phyloP scores from a whole-genome alignment of 2,888 invertebrate species.

The Erannis defoliaria region DNA sequence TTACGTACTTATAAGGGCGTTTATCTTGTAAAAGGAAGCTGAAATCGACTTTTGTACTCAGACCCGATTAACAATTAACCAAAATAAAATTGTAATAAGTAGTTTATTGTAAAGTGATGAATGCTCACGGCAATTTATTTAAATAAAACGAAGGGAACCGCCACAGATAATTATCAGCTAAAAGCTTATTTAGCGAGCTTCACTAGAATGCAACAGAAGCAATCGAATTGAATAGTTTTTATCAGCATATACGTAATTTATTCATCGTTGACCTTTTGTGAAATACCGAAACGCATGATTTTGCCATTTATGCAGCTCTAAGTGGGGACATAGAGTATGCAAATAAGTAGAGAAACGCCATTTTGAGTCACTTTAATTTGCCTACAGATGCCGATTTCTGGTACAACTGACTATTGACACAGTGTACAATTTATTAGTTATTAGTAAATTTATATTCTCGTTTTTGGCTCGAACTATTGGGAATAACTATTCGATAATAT shows the following conservation, averaged over 20 bases:
- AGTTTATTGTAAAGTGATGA: constrained; percentile 32
- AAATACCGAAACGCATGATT: constrained; percentile 35
- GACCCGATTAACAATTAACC: constrained; percentile 35
- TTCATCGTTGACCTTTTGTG: constrained; percentile 53
- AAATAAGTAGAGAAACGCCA: constrained; percentile 22
- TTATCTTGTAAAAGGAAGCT: background rate
- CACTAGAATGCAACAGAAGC: constrained; percentile 33
- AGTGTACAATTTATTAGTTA: constrained; percentile 7
- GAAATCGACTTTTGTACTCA: constrained; percentile 1
- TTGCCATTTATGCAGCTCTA: constrained; percentile 30
- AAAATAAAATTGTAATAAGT: constrained; percentile 25
- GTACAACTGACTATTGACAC: constrained; percentile 7
- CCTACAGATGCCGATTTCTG: constrained; percentile 14
- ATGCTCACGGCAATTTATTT: constrained; percentile 25
- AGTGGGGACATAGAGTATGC: constrained; percentile 30
- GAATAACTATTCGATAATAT: background rate
- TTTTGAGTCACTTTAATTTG: constrained; percentile 21
- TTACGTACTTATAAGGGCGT: no score
- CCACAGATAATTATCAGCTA: constrained; percentile 32
- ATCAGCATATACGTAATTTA: constrained; percentile 48
- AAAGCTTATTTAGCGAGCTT: constrained; percentile 35
- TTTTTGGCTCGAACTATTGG: background rate
- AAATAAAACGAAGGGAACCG: constrained; percentile 30
- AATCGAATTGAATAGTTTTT: constrained; percentile 48
- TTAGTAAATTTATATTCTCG: background rate